Evolutionary conservation across 2,113 vertebrate species (phyloP), one percentile per base, ranked within the genome.

Genomic region (Romanogobio albipinnatus): DNA sequence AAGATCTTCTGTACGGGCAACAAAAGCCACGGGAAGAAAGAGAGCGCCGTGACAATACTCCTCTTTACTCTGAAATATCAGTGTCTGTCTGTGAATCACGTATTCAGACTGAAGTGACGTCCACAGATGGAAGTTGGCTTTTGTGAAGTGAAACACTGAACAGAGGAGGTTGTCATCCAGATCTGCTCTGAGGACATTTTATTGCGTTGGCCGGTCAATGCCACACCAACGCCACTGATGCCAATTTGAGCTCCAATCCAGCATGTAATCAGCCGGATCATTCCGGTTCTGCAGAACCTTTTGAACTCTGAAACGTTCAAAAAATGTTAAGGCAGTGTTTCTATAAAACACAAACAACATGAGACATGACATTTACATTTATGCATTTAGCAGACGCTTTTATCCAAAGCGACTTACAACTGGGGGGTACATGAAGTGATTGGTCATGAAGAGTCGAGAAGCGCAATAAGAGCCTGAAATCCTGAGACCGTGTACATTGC

Each of bases 1-100:
- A 90, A 89, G 87, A 84, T 84, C 82, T 83, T 79, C 90, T 92
- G 90, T 92, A 87, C 87, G 76, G 76, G 5, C 68, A 62, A 80
- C 76, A 84, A 81, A 76, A 36, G 84, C 24, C 66, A 74, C 59
- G 45, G 53, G 78, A 68, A 91, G 85, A 85, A 83, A 87, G 83
- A 86, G 61, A 70, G 49, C 3, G 19, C 51, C 17, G 36, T 61
- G 81, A 92, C 90, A 92, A 91, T 87, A 66, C 78, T 77, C n/a
- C 11, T 85, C 90, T 91, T 93, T 93, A 77, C 87, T 76, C 59
- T 58, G 64, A 87, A 78, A 82, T 83, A 74, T 36, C 83, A 45
- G 6, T 7, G 39, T 66, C 53, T 51, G 59, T 19, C 47, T 84
- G 73, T 85, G 66, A 82, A 86, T 68, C 64, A 51, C 22, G 70